Base-by-base conservation (phyloP, 2,888 invertebrate species). In the Sesamia inferens region DNA sequence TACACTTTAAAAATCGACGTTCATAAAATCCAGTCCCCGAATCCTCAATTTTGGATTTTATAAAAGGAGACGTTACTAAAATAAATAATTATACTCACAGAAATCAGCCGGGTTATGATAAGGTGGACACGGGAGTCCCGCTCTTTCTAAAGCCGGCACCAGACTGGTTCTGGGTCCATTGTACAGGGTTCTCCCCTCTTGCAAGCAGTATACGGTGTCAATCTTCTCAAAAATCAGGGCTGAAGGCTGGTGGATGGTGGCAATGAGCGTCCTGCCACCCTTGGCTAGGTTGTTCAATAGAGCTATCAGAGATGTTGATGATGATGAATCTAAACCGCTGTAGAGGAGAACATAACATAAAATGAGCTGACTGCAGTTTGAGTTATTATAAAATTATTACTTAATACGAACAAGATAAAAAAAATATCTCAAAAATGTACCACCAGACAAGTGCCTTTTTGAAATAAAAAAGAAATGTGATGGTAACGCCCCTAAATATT, bases 51-150 rank as follows among this genome's bases (percentile, higher is more conserved):
- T 68, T 13, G 4, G 0, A 48, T 48, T n/a, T 63, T 5, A 14
- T 31, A 14, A 2, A 68, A 42, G 19, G 42, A 5, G 16, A 62
- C 19, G 16, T 58, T 8, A 24, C 13, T 13, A 44, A 44, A 13
- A 22, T 8, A 42, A 51, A 42, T 5, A 55, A 22, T 16, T 7
- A 22, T 72, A 97, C 98, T 97, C 96, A 99, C 99, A 96, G 94
- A 98, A 99, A 96, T 99, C 99, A 14, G 99, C 99, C 0, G 99
- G 99, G 93, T 99, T 99, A 94, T 99, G 99, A 90, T 99, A 99
- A 24, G 98, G 97, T 4, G 99, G 99, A 92, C 99, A 99, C 42
- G 97, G 95, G 16, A 99, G 95, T 19, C 97, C 98, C 55, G 98
- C 97, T 14, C 97, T 97, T 10, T 97, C 96, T 71, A 99, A 95